Base-by-base conservation (phyloP, 2,888 invertebrate genomes). In the Neocrepidodera transversa region DNA sequence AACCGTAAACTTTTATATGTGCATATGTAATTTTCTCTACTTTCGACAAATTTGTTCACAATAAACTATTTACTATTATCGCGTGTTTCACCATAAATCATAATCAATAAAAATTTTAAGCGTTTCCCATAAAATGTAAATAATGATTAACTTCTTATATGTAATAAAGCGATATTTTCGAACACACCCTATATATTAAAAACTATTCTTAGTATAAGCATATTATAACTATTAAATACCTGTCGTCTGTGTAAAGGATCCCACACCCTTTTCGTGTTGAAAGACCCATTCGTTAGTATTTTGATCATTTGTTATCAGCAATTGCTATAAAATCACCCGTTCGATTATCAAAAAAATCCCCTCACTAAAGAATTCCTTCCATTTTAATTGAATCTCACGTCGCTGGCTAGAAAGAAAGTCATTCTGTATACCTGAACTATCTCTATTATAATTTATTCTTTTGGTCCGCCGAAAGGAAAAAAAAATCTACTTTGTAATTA, bases 391-490 rank as follows among this genome's bases (percentile, higher is more conserved):
- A 53, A 53, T 45, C n/a, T 8, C 32, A n/a, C n/a, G 16, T 16
- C 40, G 20, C n/a, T 32, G 42, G 28, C 52, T 23, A 30, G 18
- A 30, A 43, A 43, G 43, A 53, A 53, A 55, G 62, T 60, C 56
- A 60, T 60, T 60, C 56, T 53, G 26, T 57, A 60, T 60, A 60
- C 60, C 60, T 60, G 60, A 52, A 52, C 51, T 62, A 64, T 60
- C 64, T 63, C 48, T 60, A 56, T 63, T 60, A 58, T 67, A 65
- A 67, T 67, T 63, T 65, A 67, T 65, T 67, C 67, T 51, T 62
- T 66, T 58, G 56, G 52, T 50, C 54, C 55, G 63, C 63, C 65
- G 63, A 63, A 63, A 55, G 36, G 43, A 57, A n/a, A n/a, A 47
- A 58, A 17, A 49, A 53, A 53, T 32, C 54, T 54, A 58, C 63